A percentile compares a stretch with the other conserved stretches of the same genome.
phyloP scores from a whole-genome alignment of 2,113 vertebrate species.

The Scalopus aquaticus region DNA sequence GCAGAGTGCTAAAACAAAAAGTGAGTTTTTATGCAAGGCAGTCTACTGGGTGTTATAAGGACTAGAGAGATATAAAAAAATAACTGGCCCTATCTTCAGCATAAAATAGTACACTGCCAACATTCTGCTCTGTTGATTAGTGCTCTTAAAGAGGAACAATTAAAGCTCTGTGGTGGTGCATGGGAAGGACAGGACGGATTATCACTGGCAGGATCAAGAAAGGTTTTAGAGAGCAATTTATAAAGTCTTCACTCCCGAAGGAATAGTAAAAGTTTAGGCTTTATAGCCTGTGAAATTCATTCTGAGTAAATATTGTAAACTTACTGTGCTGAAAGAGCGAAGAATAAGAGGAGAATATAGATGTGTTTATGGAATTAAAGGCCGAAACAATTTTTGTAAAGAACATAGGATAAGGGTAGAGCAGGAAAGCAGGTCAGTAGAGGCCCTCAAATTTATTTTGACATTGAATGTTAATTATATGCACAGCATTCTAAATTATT shows the following conservation, averaged over 20 bases:
- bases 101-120: constrained; percentile 9
- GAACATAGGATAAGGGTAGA: neutral
- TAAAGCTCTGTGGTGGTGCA: neutral
- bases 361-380: neutral
- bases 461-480: neutral
- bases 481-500: neutral
- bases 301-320: neutral
- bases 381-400: neutral
- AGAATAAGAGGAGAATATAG: neutral
- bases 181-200: neutral
- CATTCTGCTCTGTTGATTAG: constrained; percentile 2
- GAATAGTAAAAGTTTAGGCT: neutral
- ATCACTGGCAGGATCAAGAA: neutral
- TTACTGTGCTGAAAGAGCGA: neutral
- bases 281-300: neutral
- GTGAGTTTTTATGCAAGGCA: neutral
- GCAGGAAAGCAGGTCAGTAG: neutral
- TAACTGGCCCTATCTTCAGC: neutral
- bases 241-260: constrained; percentile 24
- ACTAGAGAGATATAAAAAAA: neutral
- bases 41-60: neutral
- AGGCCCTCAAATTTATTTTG: neutral
- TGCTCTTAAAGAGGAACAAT: neutral
- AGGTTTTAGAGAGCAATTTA: neutral
- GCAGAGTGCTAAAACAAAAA: neutral